phyloP scores from a whole-genome alignment of 2,888 invertebrate genomes.

The Cantharis rufa region DNA sequence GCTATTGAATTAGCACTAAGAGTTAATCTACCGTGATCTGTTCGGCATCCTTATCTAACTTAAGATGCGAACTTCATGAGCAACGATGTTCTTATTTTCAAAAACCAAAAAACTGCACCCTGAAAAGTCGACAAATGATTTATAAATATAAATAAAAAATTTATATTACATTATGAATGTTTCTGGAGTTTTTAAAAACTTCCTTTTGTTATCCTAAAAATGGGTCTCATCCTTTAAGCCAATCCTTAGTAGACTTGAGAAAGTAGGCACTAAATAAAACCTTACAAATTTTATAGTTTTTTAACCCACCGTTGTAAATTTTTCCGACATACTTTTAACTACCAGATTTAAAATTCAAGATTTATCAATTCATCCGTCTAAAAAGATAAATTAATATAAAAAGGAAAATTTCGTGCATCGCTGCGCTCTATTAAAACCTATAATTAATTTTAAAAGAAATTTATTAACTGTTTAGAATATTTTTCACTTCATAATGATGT shows the following conservation, averaged over 20 bases:
- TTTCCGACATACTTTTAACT: neutral
- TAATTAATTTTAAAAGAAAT: neutral
- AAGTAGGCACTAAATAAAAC: neutral
- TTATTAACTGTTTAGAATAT: neutral
- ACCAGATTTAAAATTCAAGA: neutral
- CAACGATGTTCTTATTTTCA: neutral
- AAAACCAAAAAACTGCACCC: neutral
- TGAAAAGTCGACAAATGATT: neutral
- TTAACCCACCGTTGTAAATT: neutral
- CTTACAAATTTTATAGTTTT: neutral
- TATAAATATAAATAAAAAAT: neutral
- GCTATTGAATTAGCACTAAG: neutral
- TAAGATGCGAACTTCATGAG: neutral
- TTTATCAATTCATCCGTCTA: neutral
- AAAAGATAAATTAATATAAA: neutral
- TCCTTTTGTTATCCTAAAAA: neutral
- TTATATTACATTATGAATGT: no score
- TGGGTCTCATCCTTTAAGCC: neutral
- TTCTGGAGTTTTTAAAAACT: neutral
- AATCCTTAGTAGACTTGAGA: neutral
- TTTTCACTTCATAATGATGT: neutral
- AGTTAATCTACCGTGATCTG: neutral
- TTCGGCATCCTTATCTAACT: neutral
- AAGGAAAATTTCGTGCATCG: neutral
- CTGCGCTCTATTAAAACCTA: neutral